These are phyloP conservation scores for Brienomyrus longianalis DNA, from an alignment of 2,113 vertebrate species.

Conservation along the genomic window DNA sequence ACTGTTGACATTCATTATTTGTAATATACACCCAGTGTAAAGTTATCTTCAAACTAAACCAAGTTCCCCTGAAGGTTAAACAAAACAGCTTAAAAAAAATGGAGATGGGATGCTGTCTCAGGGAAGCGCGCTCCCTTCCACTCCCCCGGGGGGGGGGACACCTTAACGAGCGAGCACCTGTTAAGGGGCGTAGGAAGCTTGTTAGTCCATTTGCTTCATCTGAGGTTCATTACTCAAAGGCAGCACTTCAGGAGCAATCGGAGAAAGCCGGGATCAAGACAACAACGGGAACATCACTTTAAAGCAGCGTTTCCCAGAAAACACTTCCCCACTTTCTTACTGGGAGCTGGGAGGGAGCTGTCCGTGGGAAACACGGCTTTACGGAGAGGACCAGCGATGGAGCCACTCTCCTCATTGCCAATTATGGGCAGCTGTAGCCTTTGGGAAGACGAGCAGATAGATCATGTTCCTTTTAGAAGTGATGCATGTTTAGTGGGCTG, in stretches of 20 bases:
- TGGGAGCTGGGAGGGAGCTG: neutral
- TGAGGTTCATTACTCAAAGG: neutral
- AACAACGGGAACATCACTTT: neutral
- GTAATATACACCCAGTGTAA: neutral
- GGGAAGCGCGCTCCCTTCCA: neutral
- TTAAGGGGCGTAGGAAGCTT: neutral
- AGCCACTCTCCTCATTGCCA: neutral
- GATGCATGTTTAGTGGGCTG: neutral
- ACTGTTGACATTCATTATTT: neutral
- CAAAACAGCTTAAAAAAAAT: neutral
- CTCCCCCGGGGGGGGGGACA: neutral
- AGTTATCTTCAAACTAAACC: neutral
- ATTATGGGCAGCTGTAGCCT: neutral
- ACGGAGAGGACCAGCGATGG: neutral
- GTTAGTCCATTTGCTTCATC: neutral
- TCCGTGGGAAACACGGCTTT: neutral
- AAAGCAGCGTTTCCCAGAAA: neutral
- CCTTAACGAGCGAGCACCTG: neutral
- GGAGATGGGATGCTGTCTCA: neutral
- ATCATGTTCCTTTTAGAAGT: neutral
- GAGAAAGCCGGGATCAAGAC: neutral
- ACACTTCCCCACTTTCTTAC: neutral
- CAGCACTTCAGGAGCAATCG: neutral
- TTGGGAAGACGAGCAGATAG: conserved; percentile 12
- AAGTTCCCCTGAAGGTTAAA: conserved; percentile 1